Percentiles rank a stretch among this genome's conserved stretches.
Conservation (phyloP, 1,140 invertebrate genomes). For the Cepaea nemoralis region DNA sequence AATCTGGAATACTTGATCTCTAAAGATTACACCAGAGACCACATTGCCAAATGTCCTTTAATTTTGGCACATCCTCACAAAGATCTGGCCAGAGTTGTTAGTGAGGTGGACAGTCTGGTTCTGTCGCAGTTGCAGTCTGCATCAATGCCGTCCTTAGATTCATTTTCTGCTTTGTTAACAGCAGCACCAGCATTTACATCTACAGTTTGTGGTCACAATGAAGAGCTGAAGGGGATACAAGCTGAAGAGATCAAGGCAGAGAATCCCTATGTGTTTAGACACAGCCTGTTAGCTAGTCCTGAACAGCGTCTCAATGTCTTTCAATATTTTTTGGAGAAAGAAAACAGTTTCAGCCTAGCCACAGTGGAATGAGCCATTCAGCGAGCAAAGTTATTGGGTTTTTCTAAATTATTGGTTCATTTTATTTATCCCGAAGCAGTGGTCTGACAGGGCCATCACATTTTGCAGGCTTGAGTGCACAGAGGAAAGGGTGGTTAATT, state of each 20-base stretch:
- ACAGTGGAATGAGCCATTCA: too few relatives aligned
- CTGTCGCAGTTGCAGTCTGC: not conserved
- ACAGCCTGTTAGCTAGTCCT: not conserved
- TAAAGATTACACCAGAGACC: not conserved
- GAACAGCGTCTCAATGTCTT: not conserved
- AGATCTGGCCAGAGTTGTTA: not conserved
- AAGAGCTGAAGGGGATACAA: not conserved
- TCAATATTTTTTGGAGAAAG: slow-evolving; percentile 21
- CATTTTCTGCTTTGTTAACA: not conserved
- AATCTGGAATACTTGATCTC: slow-evolving; percentile 14
- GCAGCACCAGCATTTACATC: not conserved
- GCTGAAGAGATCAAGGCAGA: not conserved
- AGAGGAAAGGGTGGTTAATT: too few relatives aligned
- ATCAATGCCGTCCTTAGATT: not conserved
- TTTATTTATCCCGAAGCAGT: too few relatives aligned
- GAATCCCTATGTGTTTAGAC: not conserved
- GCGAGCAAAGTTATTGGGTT: too few relatives aligned
- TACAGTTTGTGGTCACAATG: too few relatives aligned
- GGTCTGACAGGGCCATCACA: too few relatives aligned
- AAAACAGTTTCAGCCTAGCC: slow-evolving; percentile 6
- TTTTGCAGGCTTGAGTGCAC: too few relatives aligned
- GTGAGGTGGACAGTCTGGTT: not conserved
- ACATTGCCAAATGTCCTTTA: slow-evolving; percentile 6
- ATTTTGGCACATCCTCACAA: not conserved
- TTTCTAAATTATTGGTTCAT: too few relatives aligned